Base-by-base conservation (phyloP, 1,140 invertebrate species). In the Cotesia typhae region DNA sequence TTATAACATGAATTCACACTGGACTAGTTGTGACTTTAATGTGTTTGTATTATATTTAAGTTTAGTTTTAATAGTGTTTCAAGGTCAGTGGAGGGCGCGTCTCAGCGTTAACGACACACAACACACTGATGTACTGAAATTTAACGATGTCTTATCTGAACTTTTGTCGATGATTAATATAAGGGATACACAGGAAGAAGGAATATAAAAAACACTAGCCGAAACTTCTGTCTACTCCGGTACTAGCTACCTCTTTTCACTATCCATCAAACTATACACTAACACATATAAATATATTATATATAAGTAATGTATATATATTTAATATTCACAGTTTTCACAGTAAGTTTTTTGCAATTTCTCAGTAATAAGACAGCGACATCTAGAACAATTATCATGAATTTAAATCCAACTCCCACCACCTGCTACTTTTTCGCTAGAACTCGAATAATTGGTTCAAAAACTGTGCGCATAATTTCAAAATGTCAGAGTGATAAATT, bases 1-100 rank as follows among this genome's bases (percentile, higher is more conserved):
- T 35, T 51, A 67, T 55, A 51, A 51, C 52, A 51, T 67, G 14
- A 20, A 12, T 41, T 14, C 5, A 17, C 37, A 41, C 53, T 47
- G 41, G 41, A 47, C 41, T 47, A 47, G 41, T 47, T 47, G 10
- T 47, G n/a, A 57, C 17, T 57, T 57, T 57, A 6, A 14, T 20
- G 17, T 17, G 7, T 36, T 47, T 47, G 51, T 35, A 53, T 14
- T 14, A 59, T 57, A 37, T 69, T 35, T 69, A 4, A 52, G 9
- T 47, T 47, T 47, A 47, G 6, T 47, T 47, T 51, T 17, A 38
- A 55, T 55, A 61, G 10, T 37, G 17, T 53, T 67, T 74, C 73
- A 74, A 74, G 73, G 73, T 74, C 73, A 66, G 67, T 57, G 64
- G 52, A 71, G 73, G 73, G 73, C 64, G 73, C 63, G 67, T 67